Evolutionary conservation across 2,888 invertebrate genomes (phyloP).

Genomic region (Lacanobia wlatinum): DNA sequence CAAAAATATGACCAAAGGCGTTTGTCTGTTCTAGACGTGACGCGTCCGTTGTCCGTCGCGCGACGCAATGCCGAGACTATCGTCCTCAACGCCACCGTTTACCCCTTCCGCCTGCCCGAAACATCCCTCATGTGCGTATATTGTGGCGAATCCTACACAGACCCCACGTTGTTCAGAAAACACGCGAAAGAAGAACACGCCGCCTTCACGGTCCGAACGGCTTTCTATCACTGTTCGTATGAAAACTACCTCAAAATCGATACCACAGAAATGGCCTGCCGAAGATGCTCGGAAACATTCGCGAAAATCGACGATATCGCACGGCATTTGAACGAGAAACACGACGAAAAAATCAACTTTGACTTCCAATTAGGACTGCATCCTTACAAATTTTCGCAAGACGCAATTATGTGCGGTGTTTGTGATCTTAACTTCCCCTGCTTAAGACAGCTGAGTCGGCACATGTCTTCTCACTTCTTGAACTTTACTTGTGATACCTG

Average conservation of each 20-base stretch:
- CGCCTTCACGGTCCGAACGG: slow-evolving; percentile 74
- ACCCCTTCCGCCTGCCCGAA: slow-evolving; percentile 82
- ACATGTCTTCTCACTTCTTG: slow-evolving; percentile 81
- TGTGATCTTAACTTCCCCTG: slow-evolving; percentile 78
- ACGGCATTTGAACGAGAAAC: slow-evolving; percentile 75
- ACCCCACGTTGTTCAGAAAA: slow-evolving; percentile 73
- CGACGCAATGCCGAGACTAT: slow-evolving; percentile 81
- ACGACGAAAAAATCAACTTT: slow-evolving; percentile 72
- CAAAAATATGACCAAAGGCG: slow-evolving; percentile 70
- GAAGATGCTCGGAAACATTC: slow-evolving; percentile 73
- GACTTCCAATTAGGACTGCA: slow-evolving; percentile 79
- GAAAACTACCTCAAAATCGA: slow-evolving; percentile 84
- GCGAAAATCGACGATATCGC: slow-evolving; percentile 76
- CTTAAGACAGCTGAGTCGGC: slow-evolving; percentile 81
- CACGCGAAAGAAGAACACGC: slow-evolving; percentile 79
- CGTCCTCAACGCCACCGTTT: slow-evolving; percentile 80
- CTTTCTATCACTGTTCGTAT: slow-evolving; percentile 78
- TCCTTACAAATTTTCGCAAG: slow-evolving; percentile 79
- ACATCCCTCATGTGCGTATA: slow-evolving; percentile 81
- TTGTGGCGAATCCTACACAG: slow-evolving; percentile 74
- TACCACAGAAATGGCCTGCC: slow-evolving; percentile 80
- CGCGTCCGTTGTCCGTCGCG: slow-evolving; percentile 76
- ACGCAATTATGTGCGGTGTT: slow-evolving; percentile 78
- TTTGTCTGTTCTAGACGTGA: slow-evolving; percentile 84
- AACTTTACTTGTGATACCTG: slow-evolving; percentile 84